Percentiles rank a stretch among this genome's conserved stretches.
phyloP scores from a whole-genome alignment of 2,113 vertebrate genomes.

The Boulengeromyrus knoepffleri region DNA sequence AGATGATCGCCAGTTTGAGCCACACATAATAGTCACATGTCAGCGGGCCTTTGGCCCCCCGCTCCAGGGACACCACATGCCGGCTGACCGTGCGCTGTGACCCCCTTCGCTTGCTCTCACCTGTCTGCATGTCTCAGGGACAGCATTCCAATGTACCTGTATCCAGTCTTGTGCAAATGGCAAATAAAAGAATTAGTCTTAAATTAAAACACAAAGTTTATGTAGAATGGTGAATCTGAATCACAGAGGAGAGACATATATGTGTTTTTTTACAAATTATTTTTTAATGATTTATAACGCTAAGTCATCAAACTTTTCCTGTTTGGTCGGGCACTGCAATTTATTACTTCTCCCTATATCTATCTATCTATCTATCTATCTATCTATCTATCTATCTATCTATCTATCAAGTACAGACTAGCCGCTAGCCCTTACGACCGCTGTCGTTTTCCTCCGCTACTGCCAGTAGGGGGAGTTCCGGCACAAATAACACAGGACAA shows the following conservation, averaged over 20 bases:
- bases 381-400: no score
- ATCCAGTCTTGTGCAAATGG: background rate
- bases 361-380: no score
- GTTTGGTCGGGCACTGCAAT: background rate
- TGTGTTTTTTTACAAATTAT: background rate
- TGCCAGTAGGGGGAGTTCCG: background rate
- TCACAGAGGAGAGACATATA: background rate
- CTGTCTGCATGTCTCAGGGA: background rate
- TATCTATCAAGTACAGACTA: background rate
- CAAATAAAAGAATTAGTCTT: background rate
- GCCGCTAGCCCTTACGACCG: background rate
- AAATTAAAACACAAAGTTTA: background rate
- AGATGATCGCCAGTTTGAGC: background rate
- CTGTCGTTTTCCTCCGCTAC: background rate
- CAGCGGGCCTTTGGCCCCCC: background rate
- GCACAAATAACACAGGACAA: background rate
- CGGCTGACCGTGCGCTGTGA: background rate
- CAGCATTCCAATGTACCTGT: background rate
- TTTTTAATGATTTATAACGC: no score
- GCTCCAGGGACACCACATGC: background rate
- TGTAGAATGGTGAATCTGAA: background rate
- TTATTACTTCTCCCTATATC: no score
- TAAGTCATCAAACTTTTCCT: background rate
- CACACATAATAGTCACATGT: background rate
- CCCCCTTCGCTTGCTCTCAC: background rate